Evolutionary conservation across 2,888 invertebrate genomes (phyloP).

Genomic region (Trilocha varians): DNA sequence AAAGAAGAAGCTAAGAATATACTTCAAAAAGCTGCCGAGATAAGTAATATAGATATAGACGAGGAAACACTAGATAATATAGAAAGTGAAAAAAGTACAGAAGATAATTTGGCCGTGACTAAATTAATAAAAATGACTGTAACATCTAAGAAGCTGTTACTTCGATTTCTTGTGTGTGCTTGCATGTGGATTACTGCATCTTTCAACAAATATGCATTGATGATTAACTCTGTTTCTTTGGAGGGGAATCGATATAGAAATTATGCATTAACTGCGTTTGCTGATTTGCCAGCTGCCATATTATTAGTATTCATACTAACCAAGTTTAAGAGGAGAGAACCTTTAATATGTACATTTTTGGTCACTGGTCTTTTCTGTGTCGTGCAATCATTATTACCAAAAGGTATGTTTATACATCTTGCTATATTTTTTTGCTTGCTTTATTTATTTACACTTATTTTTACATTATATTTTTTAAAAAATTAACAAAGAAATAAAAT

Average conservation of each 20-base stretch:
- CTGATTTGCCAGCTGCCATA: slow-evolving; percentile 73
- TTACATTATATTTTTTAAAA: too few species aligned
- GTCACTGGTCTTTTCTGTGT: slow-evolving; percentile 68
- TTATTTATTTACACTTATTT: too few species aligned
- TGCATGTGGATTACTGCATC: slow-evolving; percentile 40
- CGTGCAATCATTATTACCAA: slow-evolving; percentile 64
- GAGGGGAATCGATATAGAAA: slow-evolving; percentile 82
- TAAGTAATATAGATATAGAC: slow-evolving; percentile 32
- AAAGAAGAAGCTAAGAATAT: slow-evolving; percentile 74
- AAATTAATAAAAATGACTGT: slow-evolving; percentile 16
- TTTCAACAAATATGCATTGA: slow-evolving; percentile 75
- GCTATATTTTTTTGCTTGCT: neutral
- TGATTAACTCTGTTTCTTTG: slow-evolving; percentile 78
- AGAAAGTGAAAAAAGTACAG: slow-evolving; percentile 19
- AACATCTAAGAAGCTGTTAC: slow-evolving; percentile 27
- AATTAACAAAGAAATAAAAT: too few species aligned
- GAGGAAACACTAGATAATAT: slow-evolving; percentile 26
- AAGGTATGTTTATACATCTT: slow-evolving; percentile 32
- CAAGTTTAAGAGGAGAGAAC: slow-evolving; percentile 61
- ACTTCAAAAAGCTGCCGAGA: slow-evolving; percentile 71
- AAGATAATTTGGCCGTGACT: slow-evolving; percentile 6
- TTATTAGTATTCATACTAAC: slow-evolving; percentile 64
- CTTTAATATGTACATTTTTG: slow-evolving; percentile 60
- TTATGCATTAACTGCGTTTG: slow-evolving; percentile 74
- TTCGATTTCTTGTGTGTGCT: slow-evolving; percentile 33